A percentile compares a stretch with the other conserved stretches of the same genome.
Conservation (phyloP, 2,888 invertebrate species). For the Caenorhabditis drosophilae region DNA sequence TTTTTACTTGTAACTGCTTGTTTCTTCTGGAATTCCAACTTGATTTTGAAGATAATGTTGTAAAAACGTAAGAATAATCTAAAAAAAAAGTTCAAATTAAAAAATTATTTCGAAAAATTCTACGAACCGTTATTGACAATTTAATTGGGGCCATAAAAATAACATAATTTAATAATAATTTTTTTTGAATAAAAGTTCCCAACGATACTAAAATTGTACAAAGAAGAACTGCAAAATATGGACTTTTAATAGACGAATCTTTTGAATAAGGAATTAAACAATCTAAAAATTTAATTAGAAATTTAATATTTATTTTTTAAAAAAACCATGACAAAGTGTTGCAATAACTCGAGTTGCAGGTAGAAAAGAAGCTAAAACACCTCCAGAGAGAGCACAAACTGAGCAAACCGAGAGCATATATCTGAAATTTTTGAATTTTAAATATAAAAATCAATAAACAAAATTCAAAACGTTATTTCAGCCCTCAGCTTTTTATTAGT, state of each 20-base stretch:
- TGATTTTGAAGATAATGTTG: slow-evolving; percentile 47
- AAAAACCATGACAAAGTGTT: slow-evolving; percentile 36
- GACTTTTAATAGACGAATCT: slow-evolving; percentile 37
- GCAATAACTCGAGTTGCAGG: slow-evolving; percentile 45
- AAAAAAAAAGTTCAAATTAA: slow-evolving; percentile 3
- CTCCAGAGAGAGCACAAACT: slow-evolving; percentile 50
- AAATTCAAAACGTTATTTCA: background rate
- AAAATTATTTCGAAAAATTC: no score
- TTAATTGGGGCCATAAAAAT: slow-evolving; percentile 37
- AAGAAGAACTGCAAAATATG: slow-evolving; percentile 31
- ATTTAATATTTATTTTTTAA: no score
- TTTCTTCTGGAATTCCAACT: slow-evolving; percentile 48
- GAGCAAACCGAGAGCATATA: slow-evolving; percentile 54
- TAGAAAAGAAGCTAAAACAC: slow-evolving; percentile 39
- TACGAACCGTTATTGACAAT: slow-evolving; percentile 32
- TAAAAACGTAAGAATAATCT: slow-evolving; percentile 41
- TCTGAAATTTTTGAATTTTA: slow-evolving; percentile 20
- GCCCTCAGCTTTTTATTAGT: no score
- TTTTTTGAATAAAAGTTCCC: slow-evolving; percentile 25
- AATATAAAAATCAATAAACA: background rate
- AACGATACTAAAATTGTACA: slow-evolving; percentile 33
- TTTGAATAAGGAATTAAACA: slow-evolving; percentile 39
- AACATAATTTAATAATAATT: slow-evolving; percentile 31
- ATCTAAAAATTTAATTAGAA: slow-evolving; percentile 28
- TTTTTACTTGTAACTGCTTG: slow-evolving; percentile 45